Conservation (phyloP, 2,113 vertebrate genomes). For the Apus apus region DNA sequence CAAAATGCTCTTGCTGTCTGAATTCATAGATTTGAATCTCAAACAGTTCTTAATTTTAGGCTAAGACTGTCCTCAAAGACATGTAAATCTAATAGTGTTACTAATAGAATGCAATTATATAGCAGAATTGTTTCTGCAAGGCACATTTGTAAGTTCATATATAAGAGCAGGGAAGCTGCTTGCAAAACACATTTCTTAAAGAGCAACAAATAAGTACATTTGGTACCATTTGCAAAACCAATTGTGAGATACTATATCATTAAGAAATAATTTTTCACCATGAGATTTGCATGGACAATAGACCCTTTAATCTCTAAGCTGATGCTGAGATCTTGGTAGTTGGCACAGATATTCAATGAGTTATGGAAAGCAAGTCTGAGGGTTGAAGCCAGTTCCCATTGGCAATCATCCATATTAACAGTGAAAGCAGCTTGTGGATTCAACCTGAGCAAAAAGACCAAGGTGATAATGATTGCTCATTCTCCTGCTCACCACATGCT, state of each 20-base stretch:
- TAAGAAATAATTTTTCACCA: neutral
- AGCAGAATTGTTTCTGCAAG: conserved; percentile 12
- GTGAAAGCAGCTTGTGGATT: neutral
- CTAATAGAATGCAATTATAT: conserved; percentile 13
- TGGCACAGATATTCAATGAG: neutral
- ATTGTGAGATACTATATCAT: neutral
- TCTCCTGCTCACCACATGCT: neutral
- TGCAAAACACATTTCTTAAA: neutral
- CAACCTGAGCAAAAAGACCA: neutral
- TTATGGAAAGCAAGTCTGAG: neutral
- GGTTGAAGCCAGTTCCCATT: neutral
- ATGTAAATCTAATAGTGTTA: neutral
- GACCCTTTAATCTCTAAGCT: neutral
- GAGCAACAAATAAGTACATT: neutral
- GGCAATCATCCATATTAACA: neutral
- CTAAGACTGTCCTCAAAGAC: neutral
- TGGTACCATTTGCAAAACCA: neutral
- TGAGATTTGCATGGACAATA: conserved; percentile 21
- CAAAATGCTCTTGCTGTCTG: neutral
- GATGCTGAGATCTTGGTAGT: neutral
- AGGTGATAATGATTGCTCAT: neutral
- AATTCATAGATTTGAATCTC: neutral
- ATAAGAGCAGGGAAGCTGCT: neutral
- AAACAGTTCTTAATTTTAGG: neutral
- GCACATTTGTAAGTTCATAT: neutral